These are phyloP conservation scores for Quiscalus mexicanus DNA, from an alignment of 2,113 vertebrate species.

Conservation along the genomic window DNA sequence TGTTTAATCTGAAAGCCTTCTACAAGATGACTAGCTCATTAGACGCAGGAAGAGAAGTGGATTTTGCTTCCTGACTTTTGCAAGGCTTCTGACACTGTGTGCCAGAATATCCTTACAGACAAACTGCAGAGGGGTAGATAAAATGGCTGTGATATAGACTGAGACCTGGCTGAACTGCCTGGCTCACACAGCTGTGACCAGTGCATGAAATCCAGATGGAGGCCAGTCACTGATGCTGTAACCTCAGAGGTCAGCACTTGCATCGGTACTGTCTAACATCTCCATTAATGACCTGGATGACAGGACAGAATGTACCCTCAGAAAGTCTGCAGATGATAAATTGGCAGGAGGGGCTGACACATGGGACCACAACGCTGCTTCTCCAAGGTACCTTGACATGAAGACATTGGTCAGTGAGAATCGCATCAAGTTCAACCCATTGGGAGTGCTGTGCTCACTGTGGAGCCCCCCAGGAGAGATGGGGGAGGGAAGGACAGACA, in stretches of 20 bases:
- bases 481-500: not conserved
- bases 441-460: not conserved
- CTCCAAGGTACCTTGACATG: not conserved
- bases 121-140: not conserved
- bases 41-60: not conserved
- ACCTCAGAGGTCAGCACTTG: not conserved
- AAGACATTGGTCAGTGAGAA: not conserved
- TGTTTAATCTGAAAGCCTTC: not conserved
- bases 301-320: not conserved
- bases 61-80: not conserved
- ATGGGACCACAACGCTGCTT: not conserved
- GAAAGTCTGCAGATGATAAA: not conserved
- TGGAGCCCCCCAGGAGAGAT: not conserved
- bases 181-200: not conserved
- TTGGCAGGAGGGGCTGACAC: not conserved
- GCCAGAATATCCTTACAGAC: not conserved
- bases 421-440: rapidly evolving
- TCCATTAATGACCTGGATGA: not conserved
- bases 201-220: not conserved
- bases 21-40: not conserved
- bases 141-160: not conserved
- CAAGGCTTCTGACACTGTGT: not conserved
- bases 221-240: not conserved
- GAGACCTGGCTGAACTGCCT: not conserved
- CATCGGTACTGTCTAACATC: not conserved